Evolutionary conservation across 1,140 invertebrate species (phyloP), one percentile per base, ranked within the genome.

Genomic region (Drosophila micromelanica): DNA sequence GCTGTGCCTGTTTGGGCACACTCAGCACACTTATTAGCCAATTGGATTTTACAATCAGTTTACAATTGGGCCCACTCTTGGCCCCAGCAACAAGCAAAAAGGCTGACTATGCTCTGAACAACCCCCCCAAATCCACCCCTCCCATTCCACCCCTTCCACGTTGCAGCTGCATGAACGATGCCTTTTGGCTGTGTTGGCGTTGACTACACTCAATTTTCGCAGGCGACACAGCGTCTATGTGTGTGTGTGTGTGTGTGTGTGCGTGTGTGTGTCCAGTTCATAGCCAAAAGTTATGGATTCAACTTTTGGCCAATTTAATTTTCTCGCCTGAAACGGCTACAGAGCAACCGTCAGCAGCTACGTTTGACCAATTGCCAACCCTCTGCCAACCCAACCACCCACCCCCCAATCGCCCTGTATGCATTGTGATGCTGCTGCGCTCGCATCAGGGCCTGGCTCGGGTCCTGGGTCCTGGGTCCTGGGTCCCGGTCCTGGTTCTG

Each of bases 281-380:
- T 90, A 90, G 86, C 86, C 86, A 90, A 90, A 90, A 90, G 86
- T 90, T 90, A 90, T 90, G 87, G 86, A 90, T 90, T 90, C 87
- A 90, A 90, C 87, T 90, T 90, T 90, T 90, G 87, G 87, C 87
- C 87, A 90, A 90, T 90, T 90, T 90, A 90, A 90, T 90, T 90
- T 90, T 90, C 87, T 90, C 87, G 87, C 87, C 87, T 87, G 81
- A 79, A 90, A 90, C 87, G 78, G 84, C 84, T 89, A 84, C 76
- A 85, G 60, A 72, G 68, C 62, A 60, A 76, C 72, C 80, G 74
- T 48, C 81, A 64, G 73, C 59, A 60, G 61, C 71, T 57, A 40
- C 51, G 42, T 63, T 72, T 70, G 59, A 70, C 48, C 67, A 69
- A 62, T 30, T 43, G 54, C 40, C 20, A 30, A 32, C 4, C 30